A percentile compares a stretch with the other conserved stretches of the same genome.
These are phyloP conservation scores for Henricia sp. DNA, from an alignment of 53 echinoderm and acorn worm genomes.

Conservation along the genomic window DNA sequence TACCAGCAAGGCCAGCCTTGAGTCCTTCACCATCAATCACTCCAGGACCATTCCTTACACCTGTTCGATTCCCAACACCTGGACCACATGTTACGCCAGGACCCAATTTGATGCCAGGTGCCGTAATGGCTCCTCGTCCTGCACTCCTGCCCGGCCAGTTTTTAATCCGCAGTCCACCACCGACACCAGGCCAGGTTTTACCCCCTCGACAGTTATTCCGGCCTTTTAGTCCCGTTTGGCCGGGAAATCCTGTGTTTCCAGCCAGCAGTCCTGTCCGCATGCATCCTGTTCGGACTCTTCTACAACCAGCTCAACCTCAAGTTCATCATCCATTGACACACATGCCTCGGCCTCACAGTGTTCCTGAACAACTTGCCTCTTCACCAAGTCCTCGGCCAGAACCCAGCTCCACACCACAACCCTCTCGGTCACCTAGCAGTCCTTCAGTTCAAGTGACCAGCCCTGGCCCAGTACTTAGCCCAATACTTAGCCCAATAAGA, in stretches of 20 bases:
- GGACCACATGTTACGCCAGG: not conserved
- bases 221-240: too few relatives aligned
- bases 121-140: slow-evolving; percentile 22
- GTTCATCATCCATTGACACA: not conserved
- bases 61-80: slow-evolving; percentile 2
- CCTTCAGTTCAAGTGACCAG: not conserved
- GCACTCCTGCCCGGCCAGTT: slow-evolving; percentile 39
- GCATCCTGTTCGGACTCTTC: slow-evolving; percentile 12
- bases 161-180: not conserved
- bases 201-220: slow-evolving; percentile 38
- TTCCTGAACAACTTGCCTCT: not conserved
- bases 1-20: not conserved
- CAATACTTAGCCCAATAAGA: slow-evolving; percentile 13
- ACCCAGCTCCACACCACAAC: slow-evolving; percentile 16
- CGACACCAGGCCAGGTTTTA: slow-evolving; percentile 39
- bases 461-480: slow-evolving; percentile 44
- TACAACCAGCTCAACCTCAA: slow-evolving; percentile 7
- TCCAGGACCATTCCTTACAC: slow-evolving; percentile 25
- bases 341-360: slow-evolving; percentile 1
- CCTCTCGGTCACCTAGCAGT: slow-evolving; percentile 40
- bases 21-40: slow-evolving; percentile 17
- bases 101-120: slow-evolving; percentile 20
- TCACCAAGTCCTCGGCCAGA: slow-evolving; percentile 42
- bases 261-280: not conserved
- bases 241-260: too few relatives aligned